phyloP scores from a whole-genome alignment of 2,888 invertebrate species.

The Sipunculus nudus region DNA sequence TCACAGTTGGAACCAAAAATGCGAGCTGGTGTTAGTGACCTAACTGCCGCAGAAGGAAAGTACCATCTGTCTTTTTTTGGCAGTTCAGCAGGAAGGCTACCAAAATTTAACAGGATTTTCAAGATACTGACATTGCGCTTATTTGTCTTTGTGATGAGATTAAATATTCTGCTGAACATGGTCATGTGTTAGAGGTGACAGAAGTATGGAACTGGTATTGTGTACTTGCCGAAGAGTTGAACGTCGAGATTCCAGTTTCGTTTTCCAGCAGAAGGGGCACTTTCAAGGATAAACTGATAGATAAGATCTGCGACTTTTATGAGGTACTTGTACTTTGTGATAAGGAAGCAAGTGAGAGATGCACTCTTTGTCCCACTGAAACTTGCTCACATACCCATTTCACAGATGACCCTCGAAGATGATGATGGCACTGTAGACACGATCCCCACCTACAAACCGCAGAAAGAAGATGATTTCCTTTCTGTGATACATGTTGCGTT shows the following conservation, averaged over 20 bases:
- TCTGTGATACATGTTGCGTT: conserved; percentile 11
- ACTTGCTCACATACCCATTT: not conserved
- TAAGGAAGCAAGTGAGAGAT: not conserved
- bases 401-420: not conserved
- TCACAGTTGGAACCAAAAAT: too few species aligned
- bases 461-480: conserved; percentile 7
- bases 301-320: not conserved
- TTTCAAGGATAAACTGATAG: conserved; percentile 7
- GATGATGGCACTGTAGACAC: not conserved
- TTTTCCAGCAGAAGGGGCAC: conserved; percentile 6
- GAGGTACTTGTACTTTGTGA: not conserved
- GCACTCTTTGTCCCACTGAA: not conserved
- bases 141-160: not conserved
- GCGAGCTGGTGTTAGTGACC: not conserved
- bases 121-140: not conserved
- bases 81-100: not conserved
- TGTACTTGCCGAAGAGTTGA: conserved; percentile 7
- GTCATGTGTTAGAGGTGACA: not conserved
- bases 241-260: not conserved
- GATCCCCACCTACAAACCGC: not conserved
- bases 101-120: not conserved
- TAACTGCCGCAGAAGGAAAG: not conserved
- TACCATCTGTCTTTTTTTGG: not conserved
- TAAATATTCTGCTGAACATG: not conserved
- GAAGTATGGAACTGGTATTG: conserved; percentile 8